These are phyloP conservation scores for Allacma fusca DNA, from an alignment of 2,888 invertebrate genomes.

Conservation along the genomic window DNA sequence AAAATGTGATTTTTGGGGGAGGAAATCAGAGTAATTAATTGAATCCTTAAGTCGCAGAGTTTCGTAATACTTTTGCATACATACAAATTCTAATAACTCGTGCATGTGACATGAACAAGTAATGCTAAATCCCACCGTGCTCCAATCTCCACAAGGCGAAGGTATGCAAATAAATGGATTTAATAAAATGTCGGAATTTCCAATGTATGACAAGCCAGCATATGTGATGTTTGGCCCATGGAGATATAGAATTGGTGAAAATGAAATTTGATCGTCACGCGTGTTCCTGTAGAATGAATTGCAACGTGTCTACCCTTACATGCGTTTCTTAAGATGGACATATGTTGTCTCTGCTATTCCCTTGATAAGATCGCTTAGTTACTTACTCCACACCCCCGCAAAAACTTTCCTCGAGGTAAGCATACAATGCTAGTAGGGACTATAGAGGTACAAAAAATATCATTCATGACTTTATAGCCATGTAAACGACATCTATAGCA, in stretches of 20 bases:
- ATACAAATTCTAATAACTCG: no score
- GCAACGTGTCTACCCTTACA: constrained; percentile 10
- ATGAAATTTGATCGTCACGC: constrained; percentile 31
- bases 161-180: no score
- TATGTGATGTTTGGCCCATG: neutral
- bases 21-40: no score
- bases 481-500: neutral
- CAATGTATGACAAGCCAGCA: neutral
- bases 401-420: neutral
- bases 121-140: no score
- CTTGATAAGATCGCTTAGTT: constrained; percentile 32
- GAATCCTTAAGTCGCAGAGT: no score
- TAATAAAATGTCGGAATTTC: no score
- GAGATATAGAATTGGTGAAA: neutral
- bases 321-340: constrained; percentile 29
- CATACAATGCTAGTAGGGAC: neutral
- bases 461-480: neutral
- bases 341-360: constrained; percentile 27
- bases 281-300: constrained; percentile 16
- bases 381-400: neutral
- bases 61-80: no score
- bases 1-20: no score
- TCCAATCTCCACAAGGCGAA: no score
- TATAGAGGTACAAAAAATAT: neutral
- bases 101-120: no score